Conservation (phyloP, 2,113 vertebrate genomes). For the Sphaerodactylus townsendi region DNA sequence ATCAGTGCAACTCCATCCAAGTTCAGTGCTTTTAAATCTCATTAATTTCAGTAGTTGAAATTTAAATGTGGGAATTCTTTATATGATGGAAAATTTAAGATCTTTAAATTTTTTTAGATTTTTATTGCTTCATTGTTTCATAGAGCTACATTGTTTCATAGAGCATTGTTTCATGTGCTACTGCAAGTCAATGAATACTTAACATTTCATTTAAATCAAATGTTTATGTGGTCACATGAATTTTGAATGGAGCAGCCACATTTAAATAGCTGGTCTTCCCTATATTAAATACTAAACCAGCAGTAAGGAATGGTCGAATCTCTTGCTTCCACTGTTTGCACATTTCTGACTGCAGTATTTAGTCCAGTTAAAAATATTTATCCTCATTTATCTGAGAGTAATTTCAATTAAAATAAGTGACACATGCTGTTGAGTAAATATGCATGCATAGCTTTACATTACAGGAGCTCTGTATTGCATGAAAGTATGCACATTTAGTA, state of each 20-base stretch:
- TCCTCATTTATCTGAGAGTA: too few relatives aligned
- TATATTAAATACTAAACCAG: neutral
- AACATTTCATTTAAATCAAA: neutral
- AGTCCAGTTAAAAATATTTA: neutral
- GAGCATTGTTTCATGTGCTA: too few relatives aligned
- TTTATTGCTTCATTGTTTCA: neutral
- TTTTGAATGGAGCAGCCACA: neutral
- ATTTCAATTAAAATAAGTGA: too few relatives aligned
- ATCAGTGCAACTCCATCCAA: neutral
- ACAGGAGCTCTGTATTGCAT: too few relatives aligned
- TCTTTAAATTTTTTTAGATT: neutral
- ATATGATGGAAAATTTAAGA: neutral
- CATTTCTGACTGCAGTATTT: neutral
- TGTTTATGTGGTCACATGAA: neutral
- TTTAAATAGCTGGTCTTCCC: neutral
- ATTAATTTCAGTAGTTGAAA: neutral
- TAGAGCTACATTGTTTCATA: too few relatives aligned
- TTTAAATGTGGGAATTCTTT: neutral
- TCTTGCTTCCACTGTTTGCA: neutral
- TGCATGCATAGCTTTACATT: too few relatives aligned
- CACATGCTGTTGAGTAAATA: too few relatives aligned
- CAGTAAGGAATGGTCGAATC: neutral
- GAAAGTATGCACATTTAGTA: too few relatives aligned
- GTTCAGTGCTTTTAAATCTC: neutral
- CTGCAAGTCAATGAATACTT: neutral